Base-by-base conservation (phyloP, 2,888 invertebrate species). In the Thera obeliscata region DNA sequence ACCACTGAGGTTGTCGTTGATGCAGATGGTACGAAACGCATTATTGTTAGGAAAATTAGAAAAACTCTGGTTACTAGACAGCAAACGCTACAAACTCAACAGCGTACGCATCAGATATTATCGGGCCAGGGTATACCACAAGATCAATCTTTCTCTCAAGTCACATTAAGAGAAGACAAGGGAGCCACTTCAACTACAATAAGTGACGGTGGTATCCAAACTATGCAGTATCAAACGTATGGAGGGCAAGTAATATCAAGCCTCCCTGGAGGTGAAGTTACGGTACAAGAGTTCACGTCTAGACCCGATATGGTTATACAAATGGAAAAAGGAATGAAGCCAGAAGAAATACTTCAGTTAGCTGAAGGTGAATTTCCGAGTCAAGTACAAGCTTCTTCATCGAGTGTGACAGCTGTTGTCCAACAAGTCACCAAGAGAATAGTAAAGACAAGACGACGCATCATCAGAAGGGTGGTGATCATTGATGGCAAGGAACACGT, bases 401-500 rank as follows among this genome's bases (percentile, higher is more conserved):
- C 96, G 0, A 96, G 95, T 76, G 96, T 97, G 0, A 95, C 96
- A 52, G 96, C 97, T 35, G 96, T 97, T 5, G 96, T 97, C 0
- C 97, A 97, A 82, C 97, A 97, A 90, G 96, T 97, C 0, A 97
- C 97, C 0, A 94, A 96, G 73, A 94, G 96, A 81, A 95, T 97
- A n/a, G 95, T 97, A 3, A 94, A 95, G 69, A 97, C 96, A 76
- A 96, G 96, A 12, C 94, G 96, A 57, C 95, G 96, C 72, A 96
- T 97, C 22, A 96, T 98, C 61, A 95, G 96, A 63, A 95, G 96
- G 74, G 95, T 97, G 2, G 96, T 96, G 0, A 95, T 97, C 4
- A 95, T 97, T 67, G 96, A 98, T 83, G 98, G 98, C 0, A 96
- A 97, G 87, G 98, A 98, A 88, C 96, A 96, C 70, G 95, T 97